phyloP scores from a whole-genome alignment of 2,888 invertebrate genomes.

The Cetonia aurata region DNA sequence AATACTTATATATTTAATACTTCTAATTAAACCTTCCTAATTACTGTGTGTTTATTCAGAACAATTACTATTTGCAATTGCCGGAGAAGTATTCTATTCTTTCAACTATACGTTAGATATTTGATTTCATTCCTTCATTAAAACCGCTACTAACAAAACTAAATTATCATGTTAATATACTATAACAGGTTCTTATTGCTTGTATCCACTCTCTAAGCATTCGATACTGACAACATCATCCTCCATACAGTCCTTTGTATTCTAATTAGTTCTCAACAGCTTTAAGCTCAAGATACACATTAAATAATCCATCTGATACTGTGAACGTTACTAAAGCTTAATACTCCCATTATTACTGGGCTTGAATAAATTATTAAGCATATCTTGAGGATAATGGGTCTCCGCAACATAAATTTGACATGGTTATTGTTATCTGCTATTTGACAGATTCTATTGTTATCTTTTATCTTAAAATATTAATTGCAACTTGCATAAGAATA shows the following conservation, averaged over 20 bases:
- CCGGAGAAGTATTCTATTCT: too few species aligned
- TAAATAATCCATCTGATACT: slow-evolving; percentile 27
- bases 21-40: too few species aligned
- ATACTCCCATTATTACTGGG: slow-evolving; percentile 6
- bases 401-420: slow-evolving; percentile 26
- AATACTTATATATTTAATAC: too few species aligned
- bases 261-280: slow-evolving; percentile 32
- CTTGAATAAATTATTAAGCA: slow-evolving; percentile 16
- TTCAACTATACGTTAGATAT: too few species aligned
- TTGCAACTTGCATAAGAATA: slow-evolving; percentile 24
- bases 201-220: background rate
- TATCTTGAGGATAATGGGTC: slow-evolving; percentile 32
- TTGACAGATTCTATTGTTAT: slow-evolving; percentile 32
- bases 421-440: slow-evolving; percentile 31
- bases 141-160: too few species aligned
- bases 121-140: too few species aligned
- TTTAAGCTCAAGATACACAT: slow-evolving; percentile 25
- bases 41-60: too few species aligned
- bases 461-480: slow-evolving; percentile 15
- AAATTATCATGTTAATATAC: too few species aligned
- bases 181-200: too few species aligned
- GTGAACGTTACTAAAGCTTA: slow-evolving; percentile 5
- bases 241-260: slow-evolving; percentile 26
- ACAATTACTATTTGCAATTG: too few species aligned
- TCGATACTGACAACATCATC: slow-evolving; percentile 5